Conservation (phyloP, 2,113 vertebrate genomes). For the Solenodon paradoxus region DNA sequence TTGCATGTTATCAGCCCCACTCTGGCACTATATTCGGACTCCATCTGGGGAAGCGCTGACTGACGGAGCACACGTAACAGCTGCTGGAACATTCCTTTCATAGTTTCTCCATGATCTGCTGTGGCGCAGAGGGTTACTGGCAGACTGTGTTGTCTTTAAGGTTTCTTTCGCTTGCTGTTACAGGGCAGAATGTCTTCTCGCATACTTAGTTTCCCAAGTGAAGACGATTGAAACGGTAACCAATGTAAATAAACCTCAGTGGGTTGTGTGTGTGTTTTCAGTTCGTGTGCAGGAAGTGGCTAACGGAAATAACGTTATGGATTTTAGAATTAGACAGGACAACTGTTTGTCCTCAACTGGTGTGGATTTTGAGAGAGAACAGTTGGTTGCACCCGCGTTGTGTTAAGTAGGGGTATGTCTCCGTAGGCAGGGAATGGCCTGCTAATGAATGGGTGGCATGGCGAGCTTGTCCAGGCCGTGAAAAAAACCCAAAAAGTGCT, state of each 20-base stretch:
- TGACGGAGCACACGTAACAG: background rate
- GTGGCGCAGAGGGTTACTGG: background rate
- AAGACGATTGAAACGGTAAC: too few species aligned
- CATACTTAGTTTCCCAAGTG: background rate
- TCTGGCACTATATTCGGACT: background rate
- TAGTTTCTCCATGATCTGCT: constrained; percentile 68
- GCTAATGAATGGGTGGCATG: too few species aligned
- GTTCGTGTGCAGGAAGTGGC: fast-evolving
- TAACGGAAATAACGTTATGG: fast-evolving
- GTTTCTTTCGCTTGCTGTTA: background rate
- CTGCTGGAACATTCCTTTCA: constrained; percentile 49
- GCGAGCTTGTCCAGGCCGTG: too few species aligned
- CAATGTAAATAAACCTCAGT: background rate
- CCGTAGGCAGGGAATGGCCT: too few species aligned
- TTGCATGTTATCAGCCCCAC: background rate
- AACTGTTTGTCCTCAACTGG: background rate
- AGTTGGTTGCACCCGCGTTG: too few species aligned
- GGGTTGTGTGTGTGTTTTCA: too few species aligned
- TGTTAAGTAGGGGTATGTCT: too few species aligned
- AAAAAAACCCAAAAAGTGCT: too few species aligned
- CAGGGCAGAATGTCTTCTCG: background rate
- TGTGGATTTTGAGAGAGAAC: too few species aligned
- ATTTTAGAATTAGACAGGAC: too few species aligned
- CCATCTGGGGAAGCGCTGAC: background rate
- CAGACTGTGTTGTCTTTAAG: background rate